Base-by-base conservation (phyloP, 2,113 vertebrate species). In the Rana temporaria region DNA sequence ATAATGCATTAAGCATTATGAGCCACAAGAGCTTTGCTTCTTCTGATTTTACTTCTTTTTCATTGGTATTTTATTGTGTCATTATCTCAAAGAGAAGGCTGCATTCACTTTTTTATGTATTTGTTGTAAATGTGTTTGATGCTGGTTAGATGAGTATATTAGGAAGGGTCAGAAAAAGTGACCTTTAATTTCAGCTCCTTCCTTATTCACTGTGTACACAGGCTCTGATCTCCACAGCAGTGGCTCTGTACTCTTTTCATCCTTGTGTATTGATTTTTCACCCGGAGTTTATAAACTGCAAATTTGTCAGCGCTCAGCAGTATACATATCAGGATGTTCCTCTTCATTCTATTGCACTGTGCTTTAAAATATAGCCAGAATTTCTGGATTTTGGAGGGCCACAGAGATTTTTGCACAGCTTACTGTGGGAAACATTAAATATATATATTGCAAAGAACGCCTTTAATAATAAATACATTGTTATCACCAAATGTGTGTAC, bases 191-290 rank as follows among this genome's bases (percentile, higher is more conserved):
- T 65, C 62, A 67, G 70, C 48, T 67, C 12, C n/a, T 59, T 82
- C 26, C 30, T 55, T 38, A 34, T 34, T 74, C 26, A 42, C 1
- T 56, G 60, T 67, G 53, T 74, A 74, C 70, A 59, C 70, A 74
- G n/a, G 63, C 53, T 64, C 63, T 82, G 52, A 66, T 82, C 48
- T 56, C 52, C 66, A 42, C 69, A 71, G 24, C 59, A 65, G 24
- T 59, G 71, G n/a, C 72, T 55, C 32, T 82, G 26, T 67, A 19
- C n/a, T 75, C 16, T 26, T 74, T 82, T 65, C 62, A 30, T 66
- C 70, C 72, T 4, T 57, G 62, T 77, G 48, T 82, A 75, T 82
- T 74, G 80, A 82, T 82, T 82, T 48, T 82, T 73, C 64, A 22
- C 19, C 60, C 70, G 20, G n/a, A 55, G 24, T 82, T 66, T 65